Percentiles rank a stretch among this genome's conserved stretches.
Conservation (phyloP, 1,140 invertebrate species). For the Drosophila fuyamai region DNA sequence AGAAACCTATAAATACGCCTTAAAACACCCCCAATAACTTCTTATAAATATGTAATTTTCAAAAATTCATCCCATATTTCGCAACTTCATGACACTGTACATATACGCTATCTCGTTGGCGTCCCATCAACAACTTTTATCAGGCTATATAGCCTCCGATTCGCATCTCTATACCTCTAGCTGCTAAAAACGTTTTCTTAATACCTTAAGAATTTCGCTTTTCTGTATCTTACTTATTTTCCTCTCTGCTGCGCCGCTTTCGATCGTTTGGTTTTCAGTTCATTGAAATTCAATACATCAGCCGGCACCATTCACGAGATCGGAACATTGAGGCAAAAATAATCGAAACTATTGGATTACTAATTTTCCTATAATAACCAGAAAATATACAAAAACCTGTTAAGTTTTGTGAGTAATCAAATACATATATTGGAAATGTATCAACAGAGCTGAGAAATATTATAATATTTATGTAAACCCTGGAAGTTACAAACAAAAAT, state of each 20-base stretch:
- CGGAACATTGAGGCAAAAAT: conserved; percentile 1
- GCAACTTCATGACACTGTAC: conserved; percentile 17
- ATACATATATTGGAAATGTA: no score
- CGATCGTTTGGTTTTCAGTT: conserved; percentile 50
- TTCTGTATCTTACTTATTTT: conserved; percentile 46
- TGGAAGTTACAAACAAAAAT: no score
- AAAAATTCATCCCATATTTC: neutral
- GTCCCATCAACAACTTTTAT: conserved; percentile 39
- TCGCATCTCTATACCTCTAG: conserved; percentile 5
- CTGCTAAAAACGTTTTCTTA: conserved; percentile 52
- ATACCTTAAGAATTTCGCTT: conserved; percentile 64
- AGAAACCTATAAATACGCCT: no score
- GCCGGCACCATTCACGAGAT: conserved; percentile 13
- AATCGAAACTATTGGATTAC: neutral
- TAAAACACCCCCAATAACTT: no score
- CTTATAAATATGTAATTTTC: no score
- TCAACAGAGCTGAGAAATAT: no score
- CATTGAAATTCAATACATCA: conserved; percentile 72
- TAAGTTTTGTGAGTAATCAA: no score
- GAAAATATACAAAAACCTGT: no score
- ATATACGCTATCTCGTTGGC: conserved; percentile 16
- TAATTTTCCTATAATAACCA: neutral
- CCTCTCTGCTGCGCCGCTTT: conserved; percentile 23
- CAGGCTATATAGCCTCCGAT: conserved; percentile 29
- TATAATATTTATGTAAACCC: no score